Conservation (phyloP, 2,888 invertebrate species). For the Thera obeliscata region DNA sequence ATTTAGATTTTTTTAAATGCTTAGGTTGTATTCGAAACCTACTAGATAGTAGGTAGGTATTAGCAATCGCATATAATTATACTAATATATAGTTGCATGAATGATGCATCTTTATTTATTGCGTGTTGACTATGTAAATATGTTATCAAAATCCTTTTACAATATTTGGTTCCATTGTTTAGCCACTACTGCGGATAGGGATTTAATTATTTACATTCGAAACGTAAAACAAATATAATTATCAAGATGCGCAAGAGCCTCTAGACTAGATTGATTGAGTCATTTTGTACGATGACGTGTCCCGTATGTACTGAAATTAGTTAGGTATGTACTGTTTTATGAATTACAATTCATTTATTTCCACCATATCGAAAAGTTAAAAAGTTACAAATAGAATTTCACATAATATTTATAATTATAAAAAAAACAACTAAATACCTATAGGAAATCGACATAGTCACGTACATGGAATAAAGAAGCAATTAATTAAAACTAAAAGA, state of each 20-base stretch:
- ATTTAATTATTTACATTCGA: constrained; percentile 19
- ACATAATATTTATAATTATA: too few species aligned
- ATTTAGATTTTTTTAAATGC: constrained; percentile 1
- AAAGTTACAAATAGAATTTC: too few species aligned
- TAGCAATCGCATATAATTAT: background rate
- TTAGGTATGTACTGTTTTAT: background rate
- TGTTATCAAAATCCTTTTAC: constrained; percentile 35
- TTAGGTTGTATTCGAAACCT: background rate
- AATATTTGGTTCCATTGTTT: constrained; percentile 30
- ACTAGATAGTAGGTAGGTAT: background rate
- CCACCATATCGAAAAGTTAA: too few species aligned
- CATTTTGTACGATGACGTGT: background rate
- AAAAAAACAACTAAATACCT: too few species aligned
- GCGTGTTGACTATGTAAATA: constrained; percentile 10
- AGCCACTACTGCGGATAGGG: constrained; percentile 25
- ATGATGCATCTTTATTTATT: background rate
- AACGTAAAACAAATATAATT: constrained; percentile 16
- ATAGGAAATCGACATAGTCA: too few species aligned
- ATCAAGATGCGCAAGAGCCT: constrained; percentile 15
- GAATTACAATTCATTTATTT: background rate
- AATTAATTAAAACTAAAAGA: too few species aligned
- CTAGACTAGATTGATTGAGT: constrained; percentile 16
- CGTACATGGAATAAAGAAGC: too few species aligned
- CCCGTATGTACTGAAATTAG: background rate
- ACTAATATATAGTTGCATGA: background rate